Base-by-base conservation (phyloP, 1,140 invertebrate species). In the Oryctes rhinoceros region DNA sequence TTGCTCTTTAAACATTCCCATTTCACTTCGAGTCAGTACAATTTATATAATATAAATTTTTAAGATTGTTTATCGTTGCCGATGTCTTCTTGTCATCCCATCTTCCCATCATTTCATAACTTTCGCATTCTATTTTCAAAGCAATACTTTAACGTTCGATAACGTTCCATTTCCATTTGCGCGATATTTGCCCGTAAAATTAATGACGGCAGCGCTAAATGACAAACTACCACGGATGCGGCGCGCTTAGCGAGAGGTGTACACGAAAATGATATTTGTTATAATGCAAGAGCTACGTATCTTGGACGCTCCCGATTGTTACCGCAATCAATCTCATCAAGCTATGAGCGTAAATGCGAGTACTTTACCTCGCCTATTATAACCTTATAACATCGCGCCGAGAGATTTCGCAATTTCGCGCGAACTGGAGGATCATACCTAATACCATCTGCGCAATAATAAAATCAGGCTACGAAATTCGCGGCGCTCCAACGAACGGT, bases 271-370 rank as follows among this genome's bases (percentile, higher is more conserved):
- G 53, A 3, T 59, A 59, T 59, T 18, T 18, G 53, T 59, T 59
- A 59, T 18, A 59, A 59, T 44, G 39, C 39, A 30, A 44, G n/a
- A n/a, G 39, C 39, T 44, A 44, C 39, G 39, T 44, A 44, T 44
- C 15, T 59, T 18, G 53, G 53, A 59, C 53, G 53, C 53, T 59
- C 53, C 53, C 53, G 53, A 18, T 59, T 59, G n/a, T 59, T 59
- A 15, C 53, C 53, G 53, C 18, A 59, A 59, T 59, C 53, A 18
- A 59, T 59, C 53, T 59, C 53, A 59, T 59, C 53, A 59, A 59
- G 15, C 53, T 10, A 10, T 44, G 24, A 44, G 39, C 39, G 9
- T 5, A 44, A 7, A 44, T 10, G 39, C 9, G 5, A 44, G 39
- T 44, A 10, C 39, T 44, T 30, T 44, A 44, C 39, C 39, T 44